Percentiles rank a stretch among this genome's conserved stretches.
These are phyloP conservation scores for Rhagophthalmus giganteus DNA, from an alignment of 2,888 invertebrate species.

Conservation along the genomic window DNA sequence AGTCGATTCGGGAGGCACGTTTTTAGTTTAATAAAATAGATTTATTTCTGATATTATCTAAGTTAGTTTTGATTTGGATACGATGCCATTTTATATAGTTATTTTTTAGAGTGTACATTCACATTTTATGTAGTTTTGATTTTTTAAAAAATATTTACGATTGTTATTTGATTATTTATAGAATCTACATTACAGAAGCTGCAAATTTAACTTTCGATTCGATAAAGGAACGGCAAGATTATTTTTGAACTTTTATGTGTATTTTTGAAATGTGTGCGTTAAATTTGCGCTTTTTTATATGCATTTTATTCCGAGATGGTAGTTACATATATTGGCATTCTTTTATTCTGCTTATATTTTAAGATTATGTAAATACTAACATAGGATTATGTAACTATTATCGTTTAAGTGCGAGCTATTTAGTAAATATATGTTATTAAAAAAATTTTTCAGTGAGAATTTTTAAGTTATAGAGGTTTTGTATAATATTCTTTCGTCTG, in stretches of 20 bases:
- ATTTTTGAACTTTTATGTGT: conserved; percentile 1
- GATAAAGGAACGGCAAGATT: conserved; percentile 1
- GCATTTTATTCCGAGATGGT: conserved; percentile 26
- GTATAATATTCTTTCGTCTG: too few relatives aligned
- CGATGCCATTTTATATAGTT: conserved; percentile 28
- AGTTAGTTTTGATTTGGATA: conserved; percentile 12
- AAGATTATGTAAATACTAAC: conserved; percentile 54
- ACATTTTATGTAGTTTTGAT: conserved; percentile 16
- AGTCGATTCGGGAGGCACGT: too few relatives aligned
- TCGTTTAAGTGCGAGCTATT: conserved; percentile 39
- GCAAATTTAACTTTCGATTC: too few relatives aligned
- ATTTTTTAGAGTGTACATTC: conserved; percentile 20
- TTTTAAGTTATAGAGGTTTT: too few relatives aligned
- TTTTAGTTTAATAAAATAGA: not conserved
- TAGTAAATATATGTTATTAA: conserved; percentile 42
- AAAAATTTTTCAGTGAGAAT: too few relatives aligned
- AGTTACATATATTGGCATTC: too few relatives aligned
- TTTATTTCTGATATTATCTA: conserved; percentile 1
- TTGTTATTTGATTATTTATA: conserved; percentile 29
- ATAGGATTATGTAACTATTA: conserved; percentile 44
- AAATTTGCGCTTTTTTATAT: conserved; percentile 25
- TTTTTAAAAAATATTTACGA: conserved; percentile 23
- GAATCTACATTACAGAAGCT: conserved; percentile 8
- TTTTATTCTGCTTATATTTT: conserved; percentile 44
- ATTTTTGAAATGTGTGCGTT: conserved; percentile 10